Conservation (phyloP, 30 jellyfish, hydroid and myxozoan genomes). For the Cassiopea andromeda region DNA sequence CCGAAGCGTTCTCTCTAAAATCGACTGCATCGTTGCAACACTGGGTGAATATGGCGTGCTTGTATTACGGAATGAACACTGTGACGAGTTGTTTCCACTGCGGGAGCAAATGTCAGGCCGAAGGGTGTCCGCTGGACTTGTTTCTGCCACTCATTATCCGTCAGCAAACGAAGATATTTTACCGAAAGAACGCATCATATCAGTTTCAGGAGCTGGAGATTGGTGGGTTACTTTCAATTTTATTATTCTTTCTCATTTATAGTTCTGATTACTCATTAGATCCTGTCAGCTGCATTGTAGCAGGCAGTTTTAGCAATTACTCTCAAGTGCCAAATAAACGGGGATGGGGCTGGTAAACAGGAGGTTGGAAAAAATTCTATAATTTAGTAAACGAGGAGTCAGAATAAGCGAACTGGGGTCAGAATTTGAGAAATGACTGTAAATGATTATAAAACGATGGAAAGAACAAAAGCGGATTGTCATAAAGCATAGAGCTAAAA, state of each 20-base stretch:
- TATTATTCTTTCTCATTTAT: neutral
- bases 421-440: too few relatives aligned
- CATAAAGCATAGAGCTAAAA: too few relatives aligned
- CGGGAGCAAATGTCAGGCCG: neutral
- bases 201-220: constrained; percentile 92
- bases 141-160: constrained; percentile 58
- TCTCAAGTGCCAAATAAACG: too few relatives aligned
- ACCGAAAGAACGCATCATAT: constrained; percentile 47
- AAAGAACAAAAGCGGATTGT: too few relatives aligned
- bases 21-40: constrained; percentile 56
- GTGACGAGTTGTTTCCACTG: constrained; percentile 29
- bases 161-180: constrained; percentile 52
- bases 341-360: too few relatives aligned
- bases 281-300: too few relatives aligned
- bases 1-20: constrained; percentile 18
- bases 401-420: too few relatives aligned
- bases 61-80: constrained; percentile 37
- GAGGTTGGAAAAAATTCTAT: too few relatives aligned
- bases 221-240: constrained; percentile 35
- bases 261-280: neutral
- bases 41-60: constrained; percentile 83
- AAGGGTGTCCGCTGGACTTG: neutral
- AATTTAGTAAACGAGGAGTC: too few relatives aligned
- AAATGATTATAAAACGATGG: too few relatives aligned
- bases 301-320: too few relatives aligned